A percentile compares a stretch with the other conserved stretches of the same genome.
Evolutionary conservation across 2,113 vertebrate species (phyloP).

Genomic region (Cryptotis parvus): DNA sequence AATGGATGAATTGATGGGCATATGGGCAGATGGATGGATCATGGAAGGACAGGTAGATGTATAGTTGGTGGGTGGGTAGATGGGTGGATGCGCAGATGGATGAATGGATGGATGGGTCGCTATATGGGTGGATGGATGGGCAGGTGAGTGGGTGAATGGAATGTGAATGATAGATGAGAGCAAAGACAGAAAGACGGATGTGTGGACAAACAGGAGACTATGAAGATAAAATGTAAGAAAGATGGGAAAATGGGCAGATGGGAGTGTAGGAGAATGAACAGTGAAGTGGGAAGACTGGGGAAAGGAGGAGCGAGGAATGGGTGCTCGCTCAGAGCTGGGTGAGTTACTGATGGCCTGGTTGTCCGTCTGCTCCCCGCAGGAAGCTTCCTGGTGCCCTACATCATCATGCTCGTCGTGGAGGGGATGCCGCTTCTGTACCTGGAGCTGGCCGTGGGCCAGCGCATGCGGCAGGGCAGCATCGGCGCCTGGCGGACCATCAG

Average conservation of each 20-base stretch:
- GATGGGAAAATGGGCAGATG: background rate
- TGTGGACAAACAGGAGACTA: too few species aligned
- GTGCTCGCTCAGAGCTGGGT: rapidly evolving
- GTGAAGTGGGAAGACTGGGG: background rate
- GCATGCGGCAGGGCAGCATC: constrained; percentile 95
- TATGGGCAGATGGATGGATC: too few species aligned
- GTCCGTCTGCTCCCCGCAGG: constrained; percentile 86
- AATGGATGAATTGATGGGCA: too few species aligned
- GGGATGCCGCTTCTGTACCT: constrained; percentile 94
- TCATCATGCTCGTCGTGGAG: constrained; percentile 94
- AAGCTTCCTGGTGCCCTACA: constrained; percentile 94
- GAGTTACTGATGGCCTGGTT: background rate
- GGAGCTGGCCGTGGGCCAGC: constrained; percentile 96
- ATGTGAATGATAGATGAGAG: background rate
- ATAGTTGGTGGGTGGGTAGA: too few species aligned
- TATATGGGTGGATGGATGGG: too few species aligned
- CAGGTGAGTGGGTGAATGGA: too few species aligned
- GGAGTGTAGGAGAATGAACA: background rate
- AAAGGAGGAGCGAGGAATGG: background rate
- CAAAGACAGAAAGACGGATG: background rate
- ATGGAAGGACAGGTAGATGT: too few species aligned
- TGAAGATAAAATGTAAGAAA: too few species aligned
- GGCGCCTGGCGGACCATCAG: constrained; percentile 93
- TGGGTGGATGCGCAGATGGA: too few species aligned
- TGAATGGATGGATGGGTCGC: too few species aligned